A percentile compares a stretch with the other conserved stretches of the same genome.
phyloP scores from a whole-genome alignment of 2,888 invertebrate genomes.

The Scrobipalpa costella region DNA sequence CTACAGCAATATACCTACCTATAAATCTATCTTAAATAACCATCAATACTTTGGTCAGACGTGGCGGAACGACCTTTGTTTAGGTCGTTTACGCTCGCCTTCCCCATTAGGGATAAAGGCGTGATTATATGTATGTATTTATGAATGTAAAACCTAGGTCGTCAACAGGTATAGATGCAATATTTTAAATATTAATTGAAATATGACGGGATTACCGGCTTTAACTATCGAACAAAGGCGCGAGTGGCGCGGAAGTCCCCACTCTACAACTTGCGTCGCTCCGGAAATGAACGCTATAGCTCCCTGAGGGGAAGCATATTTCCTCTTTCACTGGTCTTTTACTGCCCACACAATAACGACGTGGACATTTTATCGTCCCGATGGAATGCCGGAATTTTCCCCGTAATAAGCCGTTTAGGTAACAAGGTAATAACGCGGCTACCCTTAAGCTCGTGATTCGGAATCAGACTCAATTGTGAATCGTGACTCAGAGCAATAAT shows the following conservation, averaged over 20 bases:
- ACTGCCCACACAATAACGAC: conserved; percentile 13
- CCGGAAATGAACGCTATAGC: conserved; percentile 29
- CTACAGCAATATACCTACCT: too few species aligned
- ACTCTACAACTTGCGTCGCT: conserved; percentile 25
- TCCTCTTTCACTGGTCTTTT: conserved; percentile 26
- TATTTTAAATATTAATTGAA: neutral
- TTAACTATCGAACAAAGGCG: conserved; percentile 15
- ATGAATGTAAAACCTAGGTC: too few species aligned
- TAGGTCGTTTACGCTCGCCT: too few species aligned
- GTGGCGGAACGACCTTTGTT: too few species aligned
- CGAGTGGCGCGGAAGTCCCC: conserved; percentile 23
- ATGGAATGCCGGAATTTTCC: neutral
- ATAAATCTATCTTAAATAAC: too few species aligned
- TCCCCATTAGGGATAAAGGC: too few species aligned
- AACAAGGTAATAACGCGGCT: too few species aligned
- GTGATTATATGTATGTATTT: too few species aligned
- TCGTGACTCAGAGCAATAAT: neutral
- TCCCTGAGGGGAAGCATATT: conserved; percentile 26
- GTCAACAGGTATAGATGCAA: too few species aligned
- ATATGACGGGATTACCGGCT: neutral
- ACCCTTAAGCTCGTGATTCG: neutral
- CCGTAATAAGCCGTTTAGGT: conserved; percentile 1
- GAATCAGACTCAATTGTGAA: neutral
- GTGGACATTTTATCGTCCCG: conserved; percentile 11
- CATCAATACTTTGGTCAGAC: too few species aligned